Evolutionary conservation across 2,888 invertebrate genomes (phyloP).

Genomic region (Chesias legatella): DNA sequence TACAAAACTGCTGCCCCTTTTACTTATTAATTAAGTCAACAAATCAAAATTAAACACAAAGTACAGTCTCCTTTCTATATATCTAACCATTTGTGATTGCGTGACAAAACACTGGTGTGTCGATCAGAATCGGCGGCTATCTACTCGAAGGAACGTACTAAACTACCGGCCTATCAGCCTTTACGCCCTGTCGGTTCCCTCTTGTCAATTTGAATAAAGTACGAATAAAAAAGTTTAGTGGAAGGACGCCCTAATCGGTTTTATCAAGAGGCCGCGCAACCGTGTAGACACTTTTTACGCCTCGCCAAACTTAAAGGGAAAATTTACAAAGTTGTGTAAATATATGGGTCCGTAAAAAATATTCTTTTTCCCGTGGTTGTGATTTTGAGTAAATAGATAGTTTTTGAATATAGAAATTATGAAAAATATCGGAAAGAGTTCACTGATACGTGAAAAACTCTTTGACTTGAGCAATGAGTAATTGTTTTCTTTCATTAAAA

Average conservation of each 20-base stretch:
- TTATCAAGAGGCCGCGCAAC: conserved; percentile 50
- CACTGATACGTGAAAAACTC: no score
- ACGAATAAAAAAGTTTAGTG: conserved; percentile 59
- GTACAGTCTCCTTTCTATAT: no score
- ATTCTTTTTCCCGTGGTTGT: conserved; percentile 8
- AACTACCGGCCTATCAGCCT: conserved; percentile 58
- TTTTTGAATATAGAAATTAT: background rate
- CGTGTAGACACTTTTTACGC: conserved; percentile 52
- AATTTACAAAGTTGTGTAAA: conserved; percentile 34
- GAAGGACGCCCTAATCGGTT: conserved; percentile 56
- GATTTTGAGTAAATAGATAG: conserved; percentile 5
- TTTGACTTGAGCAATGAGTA: no score
- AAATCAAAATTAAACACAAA: no score
- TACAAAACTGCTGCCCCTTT: no score
- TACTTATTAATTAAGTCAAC: no score
- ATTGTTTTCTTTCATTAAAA: no score
- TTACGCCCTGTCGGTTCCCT: conserved; percentile 57
- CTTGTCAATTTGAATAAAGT: conserved; percentile 65
- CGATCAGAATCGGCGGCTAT: conserved; percentile 55
- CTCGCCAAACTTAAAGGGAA: conserved; percentile 41
- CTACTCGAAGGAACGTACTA: conserved; percentile 46
- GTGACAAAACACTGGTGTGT: conserved; percentile 46
- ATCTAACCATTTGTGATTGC: conserved; percentile 6
- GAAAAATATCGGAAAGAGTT: no score
- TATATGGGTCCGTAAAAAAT: conserved; percentile 15